These are phyloP conservation scores for Accipiter virgatus DNA, from an alignment of 2,113 vertebrate genomes.

Conservation along the genomic window DNA sequence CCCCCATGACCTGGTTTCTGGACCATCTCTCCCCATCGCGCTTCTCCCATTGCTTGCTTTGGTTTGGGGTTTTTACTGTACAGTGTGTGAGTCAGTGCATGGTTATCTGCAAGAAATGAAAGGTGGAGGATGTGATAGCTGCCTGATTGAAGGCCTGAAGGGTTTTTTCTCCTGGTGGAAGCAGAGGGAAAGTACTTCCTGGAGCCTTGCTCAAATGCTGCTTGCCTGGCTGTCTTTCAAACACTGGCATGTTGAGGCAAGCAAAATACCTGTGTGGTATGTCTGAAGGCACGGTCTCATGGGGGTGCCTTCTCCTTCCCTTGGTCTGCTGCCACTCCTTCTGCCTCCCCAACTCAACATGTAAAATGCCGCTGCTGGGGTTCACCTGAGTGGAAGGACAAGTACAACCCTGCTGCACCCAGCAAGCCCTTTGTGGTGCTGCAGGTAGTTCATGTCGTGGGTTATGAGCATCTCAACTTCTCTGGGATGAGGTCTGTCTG, in stretches of 20 bases:
- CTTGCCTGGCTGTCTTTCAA: not conserved
- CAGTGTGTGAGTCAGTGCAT: not conserved
- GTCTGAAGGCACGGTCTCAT: not conserved
- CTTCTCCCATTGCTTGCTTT: not conserved
- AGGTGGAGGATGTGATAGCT: not conserved
- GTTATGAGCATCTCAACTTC: not conserved
- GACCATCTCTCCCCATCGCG: fast-evolving
- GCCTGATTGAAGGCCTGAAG: not conserved
- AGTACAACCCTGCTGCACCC: not conserved
- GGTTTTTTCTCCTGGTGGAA: not conserved
- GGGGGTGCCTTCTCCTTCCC: not conserved
- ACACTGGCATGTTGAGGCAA: not conserved
- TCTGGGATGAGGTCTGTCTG: not conserved
- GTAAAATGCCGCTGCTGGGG: not conserved
- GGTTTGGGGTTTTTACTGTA: fast-evolving
- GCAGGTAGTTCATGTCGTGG: not conserved
- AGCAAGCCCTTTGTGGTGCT: not conserved
- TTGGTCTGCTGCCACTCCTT: not conserved
- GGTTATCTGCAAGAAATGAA: fast-evolving
- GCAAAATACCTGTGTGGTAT: not conserved
- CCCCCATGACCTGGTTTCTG: not conserved
- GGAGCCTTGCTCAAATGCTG: not conserved
- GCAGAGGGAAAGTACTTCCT: not conserved
- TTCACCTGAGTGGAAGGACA: not conserved
- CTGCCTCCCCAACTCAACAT: fast-evolving